Conservation (phyloP, 1,140 invertebrate species). For the Achroia grisella region DNA sequence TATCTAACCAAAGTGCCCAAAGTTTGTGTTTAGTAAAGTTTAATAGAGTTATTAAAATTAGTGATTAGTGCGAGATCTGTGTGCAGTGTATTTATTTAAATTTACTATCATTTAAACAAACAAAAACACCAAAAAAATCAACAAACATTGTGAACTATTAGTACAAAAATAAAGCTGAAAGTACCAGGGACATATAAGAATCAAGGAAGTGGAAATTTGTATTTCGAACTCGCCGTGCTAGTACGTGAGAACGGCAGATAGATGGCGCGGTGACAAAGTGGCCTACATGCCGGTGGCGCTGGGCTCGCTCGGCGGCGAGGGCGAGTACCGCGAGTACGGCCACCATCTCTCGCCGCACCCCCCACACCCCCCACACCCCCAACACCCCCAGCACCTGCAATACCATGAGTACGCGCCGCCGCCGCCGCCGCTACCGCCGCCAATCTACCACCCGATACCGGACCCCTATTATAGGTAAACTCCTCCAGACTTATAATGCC, state of each 20-base stretch:
- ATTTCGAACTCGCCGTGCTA: neutral
- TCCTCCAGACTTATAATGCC: neutral
- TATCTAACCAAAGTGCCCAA: constrained; percentile 40
- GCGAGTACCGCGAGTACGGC: constrained; percentile 62
- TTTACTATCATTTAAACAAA: too few relatives aligned
- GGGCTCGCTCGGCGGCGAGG: constrained; percentile 68
- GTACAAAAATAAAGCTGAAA: neutral
- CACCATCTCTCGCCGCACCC: constrained; percentile 62
- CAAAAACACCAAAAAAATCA: too few relatives aligned
- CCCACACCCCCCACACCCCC: constrained; percentile 18
- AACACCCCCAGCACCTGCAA: constrained; percentile 35
- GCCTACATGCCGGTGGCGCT: constrained; percentile 68
- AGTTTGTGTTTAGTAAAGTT: constrained; percentile 9
- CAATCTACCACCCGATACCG: constrained; percentile 57
- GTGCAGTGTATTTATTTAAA: too few relatives aligned
- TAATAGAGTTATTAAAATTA: too few relatives aligned
- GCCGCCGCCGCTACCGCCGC: constrained; percentile 45
- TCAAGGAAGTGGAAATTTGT: neutral
- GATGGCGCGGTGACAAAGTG: constrained; percentile 65
- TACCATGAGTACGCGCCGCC: constrained; percentile 63
- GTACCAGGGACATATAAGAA: constrained; percentile 28
- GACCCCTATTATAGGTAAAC: constrained; percentile 60
- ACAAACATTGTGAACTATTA: too few relatives aligned
- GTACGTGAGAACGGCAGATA: constrained; percentile 11
- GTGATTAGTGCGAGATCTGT: too few relatives aligned